Base-by-base conservation (phyloP, 1,140 invertebrate genomes). In the Drosophila arizonae region DNA sequence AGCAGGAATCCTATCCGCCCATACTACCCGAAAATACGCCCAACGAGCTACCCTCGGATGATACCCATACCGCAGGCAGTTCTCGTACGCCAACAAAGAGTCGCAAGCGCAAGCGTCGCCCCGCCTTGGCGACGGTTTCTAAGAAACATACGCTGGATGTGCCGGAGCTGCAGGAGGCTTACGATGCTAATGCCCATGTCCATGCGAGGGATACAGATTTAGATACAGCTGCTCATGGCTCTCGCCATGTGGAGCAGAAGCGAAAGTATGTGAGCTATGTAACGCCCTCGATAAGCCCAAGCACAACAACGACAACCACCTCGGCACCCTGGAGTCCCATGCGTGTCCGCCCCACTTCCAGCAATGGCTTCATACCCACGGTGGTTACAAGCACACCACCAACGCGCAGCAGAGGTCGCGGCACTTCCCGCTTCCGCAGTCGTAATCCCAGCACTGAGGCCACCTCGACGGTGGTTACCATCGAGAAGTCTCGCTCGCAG, bases 1-100 rank as follows among this genome's bases (percentile, higher is more conserved):
- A 90, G 15, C 87, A 87, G 13, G 90, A 91, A 6, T 65, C 76
- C 6, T 91, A 88, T 67, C 90, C 90, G 36, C 90, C 90, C 43
- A 86, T 72, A 6, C n/a, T 60, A 3, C 6, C 17, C 1, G 75
- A 71, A 0, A 54, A n/a, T 4, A 50, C 11, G 1, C 58, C 64
- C n/a, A 79, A 72, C 21, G 67, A 77, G 10, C 62, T 84, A 5
- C n/a, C 75, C 0, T 10, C 66, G 6, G 85, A 88, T 26, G 77
- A 88, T 45, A 72, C 71, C 6, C 79, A 88, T 17, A 50, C 84
- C 3, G 64, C 84, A 1, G 70, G 82, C 15, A 88, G 77, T n/a
- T 75, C 65, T 0, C 51, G 62, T 8, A 51, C 54, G 0, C 55
- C 76, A 8, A 68, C 87, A 39, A 63, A 66, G 26, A 58, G 70